phyloP scores from a whole-genome alignment of 2,797 vertebrate species.

The Pangasius sanitwongsei region DNA sequence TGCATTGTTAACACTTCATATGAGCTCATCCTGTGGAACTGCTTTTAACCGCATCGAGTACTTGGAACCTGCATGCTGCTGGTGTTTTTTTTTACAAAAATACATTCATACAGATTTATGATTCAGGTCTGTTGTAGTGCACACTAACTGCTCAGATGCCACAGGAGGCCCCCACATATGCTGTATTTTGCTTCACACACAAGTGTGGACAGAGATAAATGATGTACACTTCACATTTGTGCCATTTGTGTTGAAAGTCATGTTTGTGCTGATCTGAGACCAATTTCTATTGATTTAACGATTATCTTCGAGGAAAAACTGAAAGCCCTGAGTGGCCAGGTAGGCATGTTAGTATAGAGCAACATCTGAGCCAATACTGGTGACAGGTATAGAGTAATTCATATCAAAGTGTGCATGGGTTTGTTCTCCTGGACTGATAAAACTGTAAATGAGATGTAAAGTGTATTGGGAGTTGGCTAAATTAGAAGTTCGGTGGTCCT shows the following conservation, averaged over 20 bases:
- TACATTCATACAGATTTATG: slow-evolving; percentile 12
- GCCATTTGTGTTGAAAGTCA: neutral
- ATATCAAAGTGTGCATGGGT: neutral
- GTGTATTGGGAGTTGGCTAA: neutral
- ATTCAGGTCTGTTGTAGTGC: neutral
- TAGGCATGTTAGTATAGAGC: neutral
- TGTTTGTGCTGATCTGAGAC: neutral
- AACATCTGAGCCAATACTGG: neutral
- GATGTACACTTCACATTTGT: neutral
- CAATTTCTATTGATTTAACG: neutral
- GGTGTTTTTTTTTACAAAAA: neutral
- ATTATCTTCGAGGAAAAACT: neutral
- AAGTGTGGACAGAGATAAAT: neutral
- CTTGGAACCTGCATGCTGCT: neutral
- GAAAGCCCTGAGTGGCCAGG: neutral
- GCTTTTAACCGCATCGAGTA: slow-evolving; percentile 21
- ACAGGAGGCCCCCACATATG: slow-evolving; percentile 26
- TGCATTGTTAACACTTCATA: slow-evolving; percentile 41
- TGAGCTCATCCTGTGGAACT: slow-evolving; percentile 41
- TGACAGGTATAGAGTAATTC: neutral
- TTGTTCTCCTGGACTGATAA: slow-evolving; percentile 17
- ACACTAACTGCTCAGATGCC: slow-evolving; percentile 2
- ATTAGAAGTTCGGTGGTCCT: neutral
- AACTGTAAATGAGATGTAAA: slow-evolving; percentile 1
- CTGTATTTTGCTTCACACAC: neutral